Conservation (phyloP, 2,797 vertebrate genomes). For the Cryptoprocta ferox region DNA sequence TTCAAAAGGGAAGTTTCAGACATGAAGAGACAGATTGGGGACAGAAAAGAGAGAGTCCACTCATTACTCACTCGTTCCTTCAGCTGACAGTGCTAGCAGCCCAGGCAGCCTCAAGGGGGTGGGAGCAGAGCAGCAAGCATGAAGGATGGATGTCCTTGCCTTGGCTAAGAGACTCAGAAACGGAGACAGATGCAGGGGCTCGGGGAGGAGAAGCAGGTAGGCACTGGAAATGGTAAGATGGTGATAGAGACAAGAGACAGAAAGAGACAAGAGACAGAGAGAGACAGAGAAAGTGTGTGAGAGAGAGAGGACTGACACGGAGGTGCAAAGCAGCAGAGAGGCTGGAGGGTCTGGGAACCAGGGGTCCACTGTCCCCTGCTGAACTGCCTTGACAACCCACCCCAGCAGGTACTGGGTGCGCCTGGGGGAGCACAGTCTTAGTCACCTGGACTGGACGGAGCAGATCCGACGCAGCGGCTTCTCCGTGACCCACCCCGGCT, state of each 20-base stretch:
- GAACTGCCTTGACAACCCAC: accelerated
- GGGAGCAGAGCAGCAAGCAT: not conserved
- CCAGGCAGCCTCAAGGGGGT: not conserved
- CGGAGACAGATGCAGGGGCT: not conserved
- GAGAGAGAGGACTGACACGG: not conserved
- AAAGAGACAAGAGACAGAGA: not conserved
- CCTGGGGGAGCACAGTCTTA: slow-evolving; percentile 80
- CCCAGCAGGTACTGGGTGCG: slow-evolving; percentile 71
- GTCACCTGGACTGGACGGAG: slow-evolving; percentile 70
- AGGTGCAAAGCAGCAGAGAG: no score
- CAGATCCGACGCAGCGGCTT: slow-evolving; percentile 66
- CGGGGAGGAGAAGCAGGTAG: accelerated
- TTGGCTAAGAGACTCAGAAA: not conserved
- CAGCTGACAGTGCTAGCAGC: accelerated
- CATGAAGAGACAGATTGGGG: not conserved
- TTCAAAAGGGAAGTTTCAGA: not conserved
- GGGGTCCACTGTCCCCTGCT: not conserved
- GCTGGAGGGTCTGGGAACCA: not conserved
- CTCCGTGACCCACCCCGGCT: slow-evolving; percentile 70
- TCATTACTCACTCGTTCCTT: accelerated
- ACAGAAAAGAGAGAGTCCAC: not conserved
- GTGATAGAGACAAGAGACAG: not conserved
- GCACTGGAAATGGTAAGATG: not conserved
- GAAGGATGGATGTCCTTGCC: not conserved
- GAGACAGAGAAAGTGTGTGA: no score